Evolutionary conservation across 30 jellyfish, hydroid and myxozoan species (phyloP).

Genomic region (Turritopsis rubra): DNA sequence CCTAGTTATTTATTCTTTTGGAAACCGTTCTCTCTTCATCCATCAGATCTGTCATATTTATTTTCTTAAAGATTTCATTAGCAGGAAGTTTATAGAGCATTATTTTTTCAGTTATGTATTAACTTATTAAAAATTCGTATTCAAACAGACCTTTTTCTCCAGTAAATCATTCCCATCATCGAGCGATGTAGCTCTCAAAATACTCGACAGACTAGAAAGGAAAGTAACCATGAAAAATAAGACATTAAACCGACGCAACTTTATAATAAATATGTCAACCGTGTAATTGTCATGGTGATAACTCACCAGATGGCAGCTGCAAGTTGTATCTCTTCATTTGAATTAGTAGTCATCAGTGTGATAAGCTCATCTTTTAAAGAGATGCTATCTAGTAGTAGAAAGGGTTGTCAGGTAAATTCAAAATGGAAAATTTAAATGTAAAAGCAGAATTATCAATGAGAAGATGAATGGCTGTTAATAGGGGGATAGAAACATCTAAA

Average conservation of each 20-base stretch:
- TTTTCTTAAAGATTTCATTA: no score
- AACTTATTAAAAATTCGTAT: no score
- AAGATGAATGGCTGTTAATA: no score
- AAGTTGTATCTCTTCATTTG: slow-evolving; percentile 70
- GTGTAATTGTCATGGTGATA: no score
- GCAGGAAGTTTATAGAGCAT: no score
- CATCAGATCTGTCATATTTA: no score
- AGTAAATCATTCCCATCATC: slow-evolving; percentile 41
- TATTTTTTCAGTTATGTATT: no score
- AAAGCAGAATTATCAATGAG: slow-evolving; percentile 10
- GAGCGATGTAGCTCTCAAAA: not conserved
- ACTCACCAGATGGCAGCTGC: slow-evolving; percentile 84
- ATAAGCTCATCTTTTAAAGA: slow-evolving; percentile 47
- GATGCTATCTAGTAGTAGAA: slow-evolving; percentile 4
- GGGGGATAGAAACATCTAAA: no score
- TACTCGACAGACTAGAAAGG: not conserved
- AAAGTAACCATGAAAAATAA: not conserved
- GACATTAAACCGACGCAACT: no score
- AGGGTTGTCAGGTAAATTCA: not conserved
- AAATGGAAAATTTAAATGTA: not conserved
- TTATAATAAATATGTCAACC: no score
- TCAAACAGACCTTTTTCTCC: slow-evolving; percentile 41
- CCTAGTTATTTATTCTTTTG: no score
- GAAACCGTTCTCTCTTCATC: no score
- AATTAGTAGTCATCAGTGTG: slow-evolving; percentile 53